Evolutionary conservation across 2,888 invertebrate genomes (phyloP), one percentile per base, ranked within the genome.

Genomic region (Oegoconia quadripuncta): DNA sequence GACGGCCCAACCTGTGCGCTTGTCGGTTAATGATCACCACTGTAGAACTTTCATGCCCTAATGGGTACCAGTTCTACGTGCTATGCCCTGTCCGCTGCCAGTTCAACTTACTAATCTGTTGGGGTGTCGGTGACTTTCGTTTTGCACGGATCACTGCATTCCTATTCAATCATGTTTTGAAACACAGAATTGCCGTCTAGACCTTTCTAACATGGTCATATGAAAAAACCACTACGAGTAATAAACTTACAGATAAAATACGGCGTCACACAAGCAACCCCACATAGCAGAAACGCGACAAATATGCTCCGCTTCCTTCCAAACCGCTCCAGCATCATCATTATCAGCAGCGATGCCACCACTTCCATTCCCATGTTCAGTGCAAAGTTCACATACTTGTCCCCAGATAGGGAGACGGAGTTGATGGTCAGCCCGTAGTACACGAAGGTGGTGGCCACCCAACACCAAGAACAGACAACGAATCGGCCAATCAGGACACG

Each of bases 371-470:
- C 59, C 83, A 84, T 83, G 63, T 77, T 81, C 14, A 86, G 73
- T 8, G 82, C 81, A 64, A 95, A 95, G 78, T 95, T 95, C 15
- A 91, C 71, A 71, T 94, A 93, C 66, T 91, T 92, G 67, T 94
- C 90, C 5, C 93, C 94, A 8, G 90, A 88, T 28, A 95, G 77
- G 3, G 91, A 77, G 4, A 94, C 93, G 0, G 94, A 91, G 78
- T 93, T 94, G 52, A 95, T 83, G 13, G 93, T 93, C 26, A 95
- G 80, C 0, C 95, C 95, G 66, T 93, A 95, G 77, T 93, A 95
- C 5, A 95, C 91, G 59, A 95, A 91, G 0, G 92, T 90, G 50
- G 91, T 92, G 1, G 93, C 91, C 7, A 92, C 87, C 94, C 94
- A 94, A 71, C 93, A 93, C 70, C 78, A 79, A 40, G 66, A 54